phyloP scores from a whole-genome alignment of 2,113 vertebrate genomes.

The Malaclemys terrapin region DNA sequence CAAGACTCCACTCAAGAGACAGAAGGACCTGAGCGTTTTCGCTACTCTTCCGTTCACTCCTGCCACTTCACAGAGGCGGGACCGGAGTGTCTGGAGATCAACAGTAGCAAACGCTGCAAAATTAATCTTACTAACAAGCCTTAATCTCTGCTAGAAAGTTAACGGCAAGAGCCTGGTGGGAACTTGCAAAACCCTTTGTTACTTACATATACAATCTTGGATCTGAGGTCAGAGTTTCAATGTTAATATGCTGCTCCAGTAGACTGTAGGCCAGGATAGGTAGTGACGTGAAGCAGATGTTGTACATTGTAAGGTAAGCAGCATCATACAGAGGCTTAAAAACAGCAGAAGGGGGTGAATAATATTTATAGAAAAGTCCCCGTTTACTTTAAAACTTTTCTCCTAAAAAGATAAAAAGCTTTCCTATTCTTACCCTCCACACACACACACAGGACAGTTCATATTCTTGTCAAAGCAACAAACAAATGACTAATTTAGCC shows the following conservation, averaged over 20 bases:
- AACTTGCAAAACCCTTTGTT: accelerated
- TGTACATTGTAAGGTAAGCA: slow-evolving; percentile 99
- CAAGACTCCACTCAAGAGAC: neutral
- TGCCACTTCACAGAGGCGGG: accelerated
- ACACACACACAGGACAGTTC: accelerated
- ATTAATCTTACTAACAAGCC: neutral
- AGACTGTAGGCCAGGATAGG: slow-evolving; percentile 98
- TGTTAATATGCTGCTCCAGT: slow-evolving; percentile 94
- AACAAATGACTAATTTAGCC: accelerated
- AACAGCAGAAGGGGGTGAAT: neutral
- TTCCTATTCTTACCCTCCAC: neutral
- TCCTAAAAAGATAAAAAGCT: neutral
- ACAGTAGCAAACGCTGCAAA: neutral
- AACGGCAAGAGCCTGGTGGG: accelerated
- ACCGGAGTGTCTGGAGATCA: neutral
- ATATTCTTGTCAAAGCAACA: neutral
- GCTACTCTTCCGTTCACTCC: accelerated
- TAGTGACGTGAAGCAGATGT: slow-evolving; percentile 99
- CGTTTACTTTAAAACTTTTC: neutral
- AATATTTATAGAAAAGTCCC: neutral
- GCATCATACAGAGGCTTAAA: slow-evolving; percentile 96
- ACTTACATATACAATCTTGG: slow-evolving; percentile 86
- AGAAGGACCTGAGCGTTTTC: neutral
- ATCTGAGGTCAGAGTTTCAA: slow-evolving; percentile 85
- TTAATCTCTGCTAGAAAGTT: accelerated